These are phyloP conservation scores for Odontothrips loti DNA, from an alignment of 2,888 invertebrate species.

Conservation along the genomic window DNA sequence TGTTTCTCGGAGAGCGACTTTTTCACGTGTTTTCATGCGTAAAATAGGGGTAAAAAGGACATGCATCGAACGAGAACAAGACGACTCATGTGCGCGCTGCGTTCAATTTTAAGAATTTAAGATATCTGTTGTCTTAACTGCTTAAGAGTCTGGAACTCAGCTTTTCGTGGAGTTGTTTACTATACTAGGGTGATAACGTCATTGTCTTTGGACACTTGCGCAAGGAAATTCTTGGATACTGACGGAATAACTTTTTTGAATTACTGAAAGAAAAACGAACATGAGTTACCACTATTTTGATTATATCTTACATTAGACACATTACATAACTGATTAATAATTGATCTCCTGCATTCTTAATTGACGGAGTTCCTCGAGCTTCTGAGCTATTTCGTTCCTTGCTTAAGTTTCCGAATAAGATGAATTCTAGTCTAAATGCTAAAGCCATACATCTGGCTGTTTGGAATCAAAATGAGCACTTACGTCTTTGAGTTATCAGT, in stretches of 20 bases:
- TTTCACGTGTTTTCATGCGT: background rate
- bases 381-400: constrained; percentile 21
- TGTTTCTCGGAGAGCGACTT: too few relatives aligned
- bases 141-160: background rate
- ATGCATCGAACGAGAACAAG: background rate
- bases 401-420: constrained; percentile 23
- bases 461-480: constrained; percentile 15
- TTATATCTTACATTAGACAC: background rate
- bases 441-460: constrained; percentile 1
- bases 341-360: constrained; percentile 20
- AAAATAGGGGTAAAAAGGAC: background rate
- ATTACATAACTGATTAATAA: constrained; percentile 8
- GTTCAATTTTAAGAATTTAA: too few relatives aligned
- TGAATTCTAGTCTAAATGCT: constrained; percentile 25
- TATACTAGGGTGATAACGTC: background rate
- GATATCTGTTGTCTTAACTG: background rate
- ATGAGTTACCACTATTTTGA: constrained; percentile 25
- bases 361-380: constrained; percentile 13
- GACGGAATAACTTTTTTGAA: constrained; percentile 8
- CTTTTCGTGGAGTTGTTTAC: too few relatives aligned
- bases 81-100: too few relatives aligned
- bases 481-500: background rate
- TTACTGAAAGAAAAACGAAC: background rate
- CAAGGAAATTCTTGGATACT: background rate
- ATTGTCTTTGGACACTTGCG: constrained; percentile 20